These are phyloP conservation scores for Temnothorax rugatulus DNA, from an alignment of 2,888 invertebrate species.

Conservation along the genomic window DNA sequence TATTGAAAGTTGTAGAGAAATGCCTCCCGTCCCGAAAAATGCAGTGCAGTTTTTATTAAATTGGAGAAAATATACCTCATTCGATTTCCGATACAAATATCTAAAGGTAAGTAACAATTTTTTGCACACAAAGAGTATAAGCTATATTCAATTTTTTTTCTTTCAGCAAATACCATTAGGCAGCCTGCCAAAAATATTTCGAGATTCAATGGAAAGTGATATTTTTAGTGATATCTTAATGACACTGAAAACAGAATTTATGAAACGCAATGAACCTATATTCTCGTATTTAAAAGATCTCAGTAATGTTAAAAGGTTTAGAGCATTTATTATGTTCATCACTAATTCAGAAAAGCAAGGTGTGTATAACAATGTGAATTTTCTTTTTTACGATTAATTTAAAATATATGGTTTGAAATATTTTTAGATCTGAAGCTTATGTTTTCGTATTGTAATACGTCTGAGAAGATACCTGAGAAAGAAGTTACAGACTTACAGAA, in stretches of 20 bases:
- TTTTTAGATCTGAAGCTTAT: slow-evolving; percentile 85
- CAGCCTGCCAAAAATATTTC: slow-evolving; percentile 89
- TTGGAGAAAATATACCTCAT: slow-evolving; percentile 88
- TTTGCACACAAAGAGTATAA: slow-evolving; percentile 3
- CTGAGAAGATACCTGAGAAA: slow-evolving; percentile 78
- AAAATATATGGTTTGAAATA: slow-evolving; percentile 55
- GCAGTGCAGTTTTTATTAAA: slow-evolving; percentile 90
- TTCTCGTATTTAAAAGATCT: slow-evolving; percentile 87
- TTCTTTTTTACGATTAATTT: slow-evolving; percentile 39
- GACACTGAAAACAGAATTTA: slow-evolving; percentile 86
- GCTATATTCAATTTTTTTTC: not conserved
- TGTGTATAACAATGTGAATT: slow-evolving; percentile 80
- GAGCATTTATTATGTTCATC: slow-evolving; percentile 90
- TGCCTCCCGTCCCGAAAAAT: slow-evolving; percentile 87
- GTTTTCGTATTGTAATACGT: slow-evolving; percentile 82
- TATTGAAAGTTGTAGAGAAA: slow-evolving; percentile 54
- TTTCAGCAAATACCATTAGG: slow-evolving; percentile 88
- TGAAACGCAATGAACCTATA: slow-evolving; percentile 85
- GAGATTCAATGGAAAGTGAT: slow-evolving; percentile 90
- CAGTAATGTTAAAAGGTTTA: slow-evolving; percentile 89
- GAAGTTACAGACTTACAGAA: slow-evolving; percentile 81
- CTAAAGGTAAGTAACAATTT: slow-evolving; percentile 86
- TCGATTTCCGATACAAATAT: slow-evolving; percentile 88
- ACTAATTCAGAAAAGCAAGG: slow-evolving; percentile 88
- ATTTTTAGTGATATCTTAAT: slow-evolving; percentile 89